Conservation (phyloP, 2,888 invertebrate species). For the Tridacna crocea region DNA sequence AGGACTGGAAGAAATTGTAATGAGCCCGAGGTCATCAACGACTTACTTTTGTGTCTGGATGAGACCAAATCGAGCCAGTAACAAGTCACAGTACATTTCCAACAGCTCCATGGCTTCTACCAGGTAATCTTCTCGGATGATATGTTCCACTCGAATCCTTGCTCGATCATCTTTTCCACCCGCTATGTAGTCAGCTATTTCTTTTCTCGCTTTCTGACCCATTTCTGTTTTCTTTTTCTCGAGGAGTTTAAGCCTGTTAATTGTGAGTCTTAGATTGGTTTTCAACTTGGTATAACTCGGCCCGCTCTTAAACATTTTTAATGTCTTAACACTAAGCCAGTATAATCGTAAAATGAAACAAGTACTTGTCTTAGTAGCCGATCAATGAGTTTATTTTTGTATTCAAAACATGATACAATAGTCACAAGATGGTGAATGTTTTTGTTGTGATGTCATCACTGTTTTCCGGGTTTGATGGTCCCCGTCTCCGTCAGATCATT, state of each 20-base stretch:
- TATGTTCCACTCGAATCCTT: constrained; percentile 98
- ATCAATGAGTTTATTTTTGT: background rate
- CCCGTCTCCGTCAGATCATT: background rate
- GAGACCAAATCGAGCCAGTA: constrained; percentile 97
- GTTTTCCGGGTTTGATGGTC: constrained; percentile 42
- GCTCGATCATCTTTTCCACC: constrained; percentile 88
- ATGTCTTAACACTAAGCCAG: background rate
- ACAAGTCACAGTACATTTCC: constrained; percentile 99
- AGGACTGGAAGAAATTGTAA: no score
- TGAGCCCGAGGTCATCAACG: no score
- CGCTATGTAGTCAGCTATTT: constrained; percentile 95
- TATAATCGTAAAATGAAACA: background rate
- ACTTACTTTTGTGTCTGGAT: constrained; percentile 87
- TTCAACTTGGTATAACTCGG: constrained; percentile 98
- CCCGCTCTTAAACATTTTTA: constrained; percentile 88
- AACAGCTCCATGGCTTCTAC: constrained; percentile 99
- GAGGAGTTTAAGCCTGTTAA: constrained; percentile 96
- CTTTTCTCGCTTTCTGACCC: constrained; percentile 96
- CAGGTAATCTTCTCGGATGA: constrained; percentile 99
- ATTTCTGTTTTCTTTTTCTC: constrained; percentile 98
- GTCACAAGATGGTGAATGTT: constrained; percentile 58
- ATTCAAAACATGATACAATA: constrained; percentile 30
- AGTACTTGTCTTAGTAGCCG: background rate
- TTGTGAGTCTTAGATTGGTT: constrained; percentile 96
- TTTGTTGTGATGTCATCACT: constrained; percentile 30